phyloP scores from a whole-genome alignment of 2,113 vertebrate species.

The Apodemus speciosus region DNA sequence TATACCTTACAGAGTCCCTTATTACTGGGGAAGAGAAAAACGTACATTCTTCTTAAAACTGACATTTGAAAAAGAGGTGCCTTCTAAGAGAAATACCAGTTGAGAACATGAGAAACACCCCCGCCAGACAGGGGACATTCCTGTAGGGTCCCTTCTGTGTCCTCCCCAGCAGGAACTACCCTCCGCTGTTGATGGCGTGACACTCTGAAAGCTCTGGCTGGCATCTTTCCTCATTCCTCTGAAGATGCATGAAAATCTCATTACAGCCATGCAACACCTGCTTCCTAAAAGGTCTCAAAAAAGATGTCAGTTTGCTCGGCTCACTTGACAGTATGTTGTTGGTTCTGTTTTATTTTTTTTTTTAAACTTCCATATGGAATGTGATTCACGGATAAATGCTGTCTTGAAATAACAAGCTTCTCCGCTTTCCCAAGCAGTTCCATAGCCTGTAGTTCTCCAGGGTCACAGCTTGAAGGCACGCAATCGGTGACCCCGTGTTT shows the following conservation, averaged over 20 bases:
- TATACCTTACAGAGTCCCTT: background rate
- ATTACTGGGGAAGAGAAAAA: background rate
- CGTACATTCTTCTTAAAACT: background rate
- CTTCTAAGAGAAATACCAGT: background rate
- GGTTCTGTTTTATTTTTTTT: background rate
- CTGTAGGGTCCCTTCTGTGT: background rate
- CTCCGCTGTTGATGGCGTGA: background rate
- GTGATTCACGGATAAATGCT: slow-evolving; percentile 67
- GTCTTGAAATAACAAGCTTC: slow-evolving; percentile 74
- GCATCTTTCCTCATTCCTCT: slow-evolving; percentile 41
- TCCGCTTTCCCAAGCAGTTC: slow-evolving; percentile 70
- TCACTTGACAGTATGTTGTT: slow-evolving; percentile 77
- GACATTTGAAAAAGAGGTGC: background rate
- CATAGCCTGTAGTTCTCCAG: slow-evolving; percentile 56
- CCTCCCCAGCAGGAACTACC: background rate
- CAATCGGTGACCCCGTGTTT: slow-evolving; percentile 81
- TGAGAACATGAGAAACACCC: background rate
- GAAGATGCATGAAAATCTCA: slow-evolving; percentile 73
- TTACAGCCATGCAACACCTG: slow-evolving; percentile 76
- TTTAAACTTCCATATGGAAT: background rate
- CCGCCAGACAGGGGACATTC: slow-evolving; percentile 24
- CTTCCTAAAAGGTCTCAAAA: slow-evolving; percentile 79
- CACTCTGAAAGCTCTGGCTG: slow-evolving; percentile 45
- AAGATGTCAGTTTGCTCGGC: slow-evolving; percentile 75
- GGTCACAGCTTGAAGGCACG: slow-evolving; percentile 74